phyloP scores from a whole-genome alignment of 2,797 vertebrate species.

The Alauda arvensis region DNA sequence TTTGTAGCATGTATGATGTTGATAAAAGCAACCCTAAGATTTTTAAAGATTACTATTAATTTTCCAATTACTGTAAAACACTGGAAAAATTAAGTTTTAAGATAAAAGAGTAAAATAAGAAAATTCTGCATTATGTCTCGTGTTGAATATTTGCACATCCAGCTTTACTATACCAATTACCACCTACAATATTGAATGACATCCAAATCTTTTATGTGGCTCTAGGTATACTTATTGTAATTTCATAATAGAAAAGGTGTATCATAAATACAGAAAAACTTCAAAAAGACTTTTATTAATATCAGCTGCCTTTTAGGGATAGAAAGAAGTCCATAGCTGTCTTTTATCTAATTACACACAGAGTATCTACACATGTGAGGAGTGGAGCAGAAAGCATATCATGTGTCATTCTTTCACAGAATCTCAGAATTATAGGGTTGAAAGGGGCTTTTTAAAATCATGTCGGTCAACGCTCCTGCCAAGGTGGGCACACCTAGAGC shows the following conservation, averaged over 20 bases:
- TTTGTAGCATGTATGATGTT: background rate
- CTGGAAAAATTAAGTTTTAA: background rate
- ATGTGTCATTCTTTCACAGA: background rate
- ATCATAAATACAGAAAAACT: background rate
- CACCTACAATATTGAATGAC: background rate
- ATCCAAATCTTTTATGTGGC: background rate
- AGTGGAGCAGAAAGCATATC: background rate
- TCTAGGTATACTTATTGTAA: background rate
- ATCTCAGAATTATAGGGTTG: background rate
- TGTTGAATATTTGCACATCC: background rate
- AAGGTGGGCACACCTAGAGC: background rate
- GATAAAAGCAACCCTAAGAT: background rate
- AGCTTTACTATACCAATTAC: background rate
- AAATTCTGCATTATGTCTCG: background rate
- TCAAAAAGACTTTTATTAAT: background rate
- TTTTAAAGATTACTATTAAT: background rate
- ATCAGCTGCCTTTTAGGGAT: background rate
- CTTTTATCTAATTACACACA: background rate
- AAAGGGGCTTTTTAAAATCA: background rate
- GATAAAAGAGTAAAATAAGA: background rate
- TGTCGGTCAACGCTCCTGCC: accelerated
- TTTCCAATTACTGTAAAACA: background rate
- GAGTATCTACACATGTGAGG: background rate
- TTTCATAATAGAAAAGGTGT: background rate
- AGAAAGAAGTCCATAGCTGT: background rate